These are phyloP conservation scores for Epicampocera succincta DNA, from an alignment of 2,888 invertebrate species.

Conservation along the genomic window DNA sequence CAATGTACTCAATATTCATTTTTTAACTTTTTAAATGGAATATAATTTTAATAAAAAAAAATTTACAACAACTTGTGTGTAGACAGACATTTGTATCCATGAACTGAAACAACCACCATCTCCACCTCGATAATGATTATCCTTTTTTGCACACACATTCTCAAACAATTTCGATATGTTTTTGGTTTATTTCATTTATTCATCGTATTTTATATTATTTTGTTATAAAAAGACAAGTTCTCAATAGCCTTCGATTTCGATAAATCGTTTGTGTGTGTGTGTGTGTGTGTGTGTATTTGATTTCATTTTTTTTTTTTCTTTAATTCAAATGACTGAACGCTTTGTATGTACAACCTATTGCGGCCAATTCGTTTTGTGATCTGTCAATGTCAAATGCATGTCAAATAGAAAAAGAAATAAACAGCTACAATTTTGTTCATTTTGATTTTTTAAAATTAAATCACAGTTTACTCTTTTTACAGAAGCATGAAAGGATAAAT, in stretches of 20 bases:
- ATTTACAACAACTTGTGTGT: not conserved
- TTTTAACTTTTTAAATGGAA: slow-evolving; percentile 20
- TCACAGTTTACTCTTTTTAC: slow-evolving; percentile 57
- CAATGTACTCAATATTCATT: slow-evolving; percentile 30
- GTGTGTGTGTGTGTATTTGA: not conserved
- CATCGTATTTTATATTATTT: slow-evolving; percentile 22
- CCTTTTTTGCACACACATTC: slow-evolving; percentile 12
- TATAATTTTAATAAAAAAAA: slow-evolving; percentile 37
- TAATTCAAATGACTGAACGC: slow-evolving; percentile 29
- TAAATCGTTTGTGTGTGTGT: not conserved
- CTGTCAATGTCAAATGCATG: slow-evolving; percentile 81
- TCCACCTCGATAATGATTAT: slow-evolving; percentile 16
- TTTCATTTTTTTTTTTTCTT: slow-evolving; percentile 1
- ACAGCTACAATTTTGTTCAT: slow-evolving; percentile 70
- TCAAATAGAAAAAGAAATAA: slow-evolving; percentile 74
- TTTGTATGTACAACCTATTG: slow-evolving; percentile 62
- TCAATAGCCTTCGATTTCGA: slow-evolving; percentile 3
- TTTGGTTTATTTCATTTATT: slow-evolving; percentile 16
- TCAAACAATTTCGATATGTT: slow-evolving; percentile 32
- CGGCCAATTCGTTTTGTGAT: slow-evolving; percentile 76
- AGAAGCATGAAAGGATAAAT: slow-evolving; percentile 5
- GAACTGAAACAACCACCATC: slow-evolving; percentile 12
- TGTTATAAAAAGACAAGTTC: slow-evolving; percentile 26
- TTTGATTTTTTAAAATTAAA: slow-evolving; percentile 63
- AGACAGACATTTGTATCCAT: slow-evolving; percentile 14